phyloP scores from a whole-genome alignment of 2,888 invertebrate species.

The Rhaphigaster nebulosa region DNA sequence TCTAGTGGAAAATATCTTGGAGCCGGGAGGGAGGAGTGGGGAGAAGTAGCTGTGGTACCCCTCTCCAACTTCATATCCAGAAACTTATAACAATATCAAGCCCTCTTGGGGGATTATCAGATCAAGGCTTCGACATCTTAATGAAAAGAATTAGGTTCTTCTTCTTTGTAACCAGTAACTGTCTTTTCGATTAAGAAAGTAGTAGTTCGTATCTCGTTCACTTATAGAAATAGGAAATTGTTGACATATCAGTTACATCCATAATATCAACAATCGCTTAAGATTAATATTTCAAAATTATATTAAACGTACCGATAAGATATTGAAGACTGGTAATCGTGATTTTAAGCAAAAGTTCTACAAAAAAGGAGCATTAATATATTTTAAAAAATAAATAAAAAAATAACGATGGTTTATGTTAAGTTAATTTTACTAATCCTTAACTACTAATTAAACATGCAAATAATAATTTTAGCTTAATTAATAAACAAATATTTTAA shows the following conservation, averaged over 20 bases:
- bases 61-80: background rate
- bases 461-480: no score
- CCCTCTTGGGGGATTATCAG: background rate
- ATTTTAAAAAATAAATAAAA: no score
- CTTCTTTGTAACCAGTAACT: background rate
- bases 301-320: no score
- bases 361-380: no score
- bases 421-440: no score
- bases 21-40: background rate
- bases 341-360: no score
- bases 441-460: no score
- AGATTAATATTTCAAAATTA: no score
- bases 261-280: no score
- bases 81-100: constrained; percentile 10
- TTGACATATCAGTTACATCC: background rate
- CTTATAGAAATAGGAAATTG: background rate
- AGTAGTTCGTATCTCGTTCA: background rate
- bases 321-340: no score
- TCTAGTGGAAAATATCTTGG: constrained; percentile 16
- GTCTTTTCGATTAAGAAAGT: background rate
- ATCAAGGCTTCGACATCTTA: background rate
- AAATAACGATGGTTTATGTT: no score
- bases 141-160: background rate
- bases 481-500: no score
- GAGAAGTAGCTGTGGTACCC: background rate